Evolutionary conservation across 1,140 invertebrate genomes (phyloP).

Genomic region (Drosophila funebris): DNA sequence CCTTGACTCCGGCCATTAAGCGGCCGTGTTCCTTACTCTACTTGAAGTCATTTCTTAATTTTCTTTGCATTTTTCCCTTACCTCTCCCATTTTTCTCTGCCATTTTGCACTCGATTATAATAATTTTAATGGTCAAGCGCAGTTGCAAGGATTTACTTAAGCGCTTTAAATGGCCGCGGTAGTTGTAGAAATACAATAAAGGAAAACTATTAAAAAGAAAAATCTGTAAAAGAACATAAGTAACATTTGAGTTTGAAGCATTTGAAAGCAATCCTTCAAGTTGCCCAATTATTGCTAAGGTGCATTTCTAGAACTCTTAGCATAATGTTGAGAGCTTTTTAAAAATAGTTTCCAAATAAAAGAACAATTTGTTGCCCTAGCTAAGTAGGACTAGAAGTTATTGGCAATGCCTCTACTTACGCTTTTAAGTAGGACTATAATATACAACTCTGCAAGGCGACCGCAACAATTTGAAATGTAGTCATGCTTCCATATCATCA

Average conservation of each 20-base stretch:
- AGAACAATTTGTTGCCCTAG: no score
- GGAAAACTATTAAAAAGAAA: not conserved
- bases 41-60: constrained; percentile 44
- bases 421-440: constrained; percentile 20
- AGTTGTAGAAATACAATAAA: not conserved
- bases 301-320: no score
- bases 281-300: not conserved
- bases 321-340: no score
- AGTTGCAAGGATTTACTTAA: constrained; percentile 7
- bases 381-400: not conserved
- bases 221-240: not conserved
- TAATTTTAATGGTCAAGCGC: constrained; percentile 32
- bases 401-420: no score
- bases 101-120: constrained; percentile 53
- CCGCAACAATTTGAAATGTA: not conserved
- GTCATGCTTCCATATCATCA: constrained; percentile 9
- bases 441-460: not conserved
- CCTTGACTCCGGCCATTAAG: constrained; percentile 27
- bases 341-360: no score
- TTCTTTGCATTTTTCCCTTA: constrained; percentile 4
- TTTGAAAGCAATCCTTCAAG: not conserved
- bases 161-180: not conserved
- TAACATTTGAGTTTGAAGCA: not conserved
- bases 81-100: not conserved
- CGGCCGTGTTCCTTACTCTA: constrained; percentile 8